phyloP scores from a whole-genome alignment of 2,797 vertebrate genomes.

The Phrynocephalus vlangalii region DNA sequence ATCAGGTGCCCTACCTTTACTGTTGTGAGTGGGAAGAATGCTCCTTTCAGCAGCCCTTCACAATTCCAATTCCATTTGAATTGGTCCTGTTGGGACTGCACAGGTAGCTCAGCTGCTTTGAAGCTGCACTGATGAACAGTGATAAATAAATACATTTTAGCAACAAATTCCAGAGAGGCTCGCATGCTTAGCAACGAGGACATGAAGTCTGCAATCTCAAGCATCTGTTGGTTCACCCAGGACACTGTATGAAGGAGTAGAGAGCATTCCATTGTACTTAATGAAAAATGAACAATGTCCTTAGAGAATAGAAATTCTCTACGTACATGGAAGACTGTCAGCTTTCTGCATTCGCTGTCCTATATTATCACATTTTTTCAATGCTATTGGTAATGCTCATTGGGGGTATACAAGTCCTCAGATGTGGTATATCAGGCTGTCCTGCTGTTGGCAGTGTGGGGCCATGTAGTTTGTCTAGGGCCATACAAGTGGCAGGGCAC shows the following conservation, averaged over 20 bases:
- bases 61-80: not conserved
- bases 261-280: not conserved
- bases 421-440: too few relatives aligned
- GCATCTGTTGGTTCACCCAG: not conserved
- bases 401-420: too few relatives aligned
- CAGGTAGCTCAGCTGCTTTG: not conserved
- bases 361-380: too few relatives aligned
- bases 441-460: too few relatives aligned
- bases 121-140: not conserved
- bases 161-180: not conserved
- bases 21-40: not conserved
- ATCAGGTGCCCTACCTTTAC: not conserved
- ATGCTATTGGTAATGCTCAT: too few relatives aligned
- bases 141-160: not conserved
- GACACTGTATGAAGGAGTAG: not conserved
- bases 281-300: not conserved
- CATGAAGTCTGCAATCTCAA: not conserved
- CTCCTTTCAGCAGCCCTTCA: not conserved
- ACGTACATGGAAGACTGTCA: constrained; percentile 16
- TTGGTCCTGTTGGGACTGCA: not conserved
- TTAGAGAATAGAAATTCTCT: not conserved
- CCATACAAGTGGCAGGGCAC: too few relatives aligned
- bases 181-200: not conserved
- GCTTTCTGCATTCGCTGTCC: constrained; percentile 51
- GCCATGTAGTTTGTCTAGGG: too few relatives aligned